Conservation (phyloP, 1,140 invertebrate genomes). For the Bombus waltoni region DNA sequence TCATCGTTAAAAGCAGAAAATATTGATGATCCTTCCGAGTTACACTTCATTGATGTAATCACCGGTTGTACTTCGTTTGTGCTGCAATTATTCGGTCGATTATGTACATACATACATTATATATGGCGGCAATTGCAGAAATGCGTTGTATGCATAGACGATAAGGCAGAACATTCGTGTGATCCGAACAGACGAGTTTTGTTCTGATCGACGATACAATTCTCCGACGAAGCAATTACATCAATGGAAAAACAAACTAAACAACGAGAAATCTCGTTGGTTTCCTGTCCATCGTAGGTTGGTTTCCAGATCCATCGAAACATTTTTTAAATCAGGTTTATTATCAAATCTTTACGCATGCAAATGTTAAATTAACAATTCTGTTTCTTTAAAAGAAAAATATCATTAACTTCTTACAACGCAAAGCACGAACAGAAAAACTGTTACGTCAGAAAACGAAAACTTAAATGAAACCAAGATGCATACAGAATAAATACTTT, state of each 20-base stretch:
- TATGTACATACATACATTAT: not conserved
- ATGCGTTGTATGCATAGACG: not conserved
- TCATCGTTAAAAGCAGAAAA: not conserved
- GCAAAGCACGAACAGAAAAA: not conserved
- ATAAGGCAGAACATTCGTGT: not conserved
- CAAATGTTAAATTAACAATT: too few relatives aligned
- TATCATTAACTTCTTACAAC: not conserved
- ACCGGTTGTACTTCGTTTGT: too few relatives aligned
- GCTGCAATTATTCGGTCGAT: not conserved
- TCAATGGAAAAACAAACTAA: too few relatives aligned
- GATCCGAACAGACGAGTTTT: slow-evolving; percentile 17
- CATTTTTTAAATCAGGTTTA: too few relatives aligned
- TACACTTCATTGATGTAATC: not conserved
- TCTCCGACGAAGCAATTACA: not conserved
- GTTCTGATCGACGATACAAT: not conserved
- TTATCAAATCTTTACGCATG: too few relatives aligned
- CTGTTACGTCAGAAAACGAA: too few relatives aligned
- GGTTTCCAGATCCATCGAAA: too few relatives aligned
- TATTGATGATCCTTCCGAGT: not conserved
- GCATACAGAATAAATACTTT: too few relatives aligned
- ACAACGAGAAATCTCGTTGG: not conserved
- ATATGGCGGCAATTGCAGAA: not conserved
- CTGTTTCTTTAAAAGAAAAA: too few relatives aligned
- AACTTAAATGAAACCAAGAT: not conserved
- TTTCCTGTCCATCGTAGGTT: too few relatives aligned